Base-by-base conservation (phyloP, 2,888 invertebrate genomes). In the Mystacides longicornis region DNA sequence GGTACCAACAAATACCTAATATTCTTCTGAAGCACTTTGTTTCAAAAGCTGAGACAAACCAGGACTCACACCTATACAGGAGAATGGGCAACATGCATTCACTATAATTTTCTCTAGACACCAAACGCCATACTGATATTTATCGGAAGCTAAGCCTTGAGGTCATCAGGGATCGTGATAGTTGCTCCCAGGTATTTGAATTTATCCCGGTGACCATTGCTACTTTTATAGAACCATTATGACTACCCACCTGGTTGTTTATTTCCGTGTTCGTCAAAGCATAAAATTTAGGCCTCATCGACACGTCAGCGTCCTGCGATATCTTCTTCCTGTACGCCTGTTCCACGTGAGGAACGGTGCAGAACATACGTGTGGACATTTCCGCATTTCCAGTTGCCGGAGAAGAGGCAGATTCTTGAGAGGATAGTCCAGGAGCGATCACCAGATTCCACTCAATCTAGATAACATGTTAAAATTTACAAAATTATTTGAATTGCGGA, bases 231-330 rank as follows among this genome's bases (percentile, higher is more conserved):
- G n/a, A n/a, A n/a, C n/a, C n/a, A n/a, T n/a, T n/a, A n/a, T n/a
- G n/a, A n/a, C n/a, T 9, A 60, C 63, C 61, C 64, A 79, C 79
- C 69, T 78, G 79, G 64, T 79, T 79, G 63, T 81, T 81, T 52
- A 77, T 73, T 57, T 93, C 93, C 4, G 88, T 75, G 52, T 84
- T 84, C 11, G 93, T 89, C 22, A 97, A 75, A 20, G 92, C 89
- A 70, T 96, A 97, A 73, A 96, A 96, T 65, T 90, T 84, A 0
- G 96, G 95, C 59, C 89, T 85, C 81, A 94, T 88, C 1, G 83
- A 83, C 60, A 77, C 74, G 43, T 81, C 81, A 60, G 83, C 84
- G 52, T 82, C 82, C 53, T 73, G 74, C 14, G 74, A 69, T 27
- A 73, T 65, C 0, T 71, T 64, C 14, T 75, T 65, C 7, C 75